Base-by-base conservation (phyloP, 2,797 vertebrate species). In the Gambelia wislizenii region DNA sequence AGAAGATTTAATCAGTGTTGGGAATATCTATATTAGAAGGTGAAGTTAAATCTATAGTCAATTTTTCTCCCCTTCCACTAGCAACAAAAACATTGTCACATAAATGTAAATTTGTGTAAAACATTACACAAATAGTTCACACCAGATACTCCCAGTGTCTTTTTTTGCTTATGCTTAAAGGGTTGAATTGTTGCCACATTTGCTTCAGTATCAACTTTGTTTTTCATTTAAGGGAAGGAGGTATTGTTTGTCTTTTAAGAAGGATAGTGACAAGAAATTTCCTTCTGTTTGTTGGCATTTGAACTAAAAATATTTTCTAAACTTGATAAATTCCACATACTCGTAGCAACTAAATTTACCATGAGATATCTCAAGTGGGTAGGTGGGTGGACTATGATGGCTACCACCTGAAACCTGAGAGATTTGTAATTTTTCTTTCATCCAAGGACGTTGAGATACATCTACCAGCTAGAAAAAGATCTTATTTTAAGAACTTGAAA, bases 1-100 rank as follows among this genome's bases (percentile, higher is more conserved):
- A 86, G 95, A 91, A 92, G 88, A 90, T 89, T 75, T 94, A 95
- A 96, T 94, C 88, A 91, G 56, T 84, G 86, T 92, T 77, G 88
- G 77, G 82, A 67, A 75, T 87, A 76, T 56, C 56, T 86, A 78
- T 56, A 76, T 84, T 42, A 87, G 85, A 89, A 85, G 89, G 91
- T 86, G 88, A 92, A 84, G 86, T 90, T 61, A 92, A 91, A 90
- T 81, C 83, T 70, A 78, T 83, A 92, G 76, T 86, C 84, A 67
- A 72, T 89, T 90, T 89, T 89, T 67, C 76, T 89, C 86, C 76
- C 44, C 74, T 70, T 49, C n/a, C 4, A 33, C 69, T 74, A 64
- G 36, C 42, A 54, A 33, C 70, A 47, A 88, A 85, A 67, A 20
- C 88, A n/a, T 64, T 52, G 33, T 49, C 74, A 44, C 25, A 36